phyloP scores from a whole-genome alignment of 1,140 invertebrate genomes.

The Anoplophora glabripennis region DNA sequence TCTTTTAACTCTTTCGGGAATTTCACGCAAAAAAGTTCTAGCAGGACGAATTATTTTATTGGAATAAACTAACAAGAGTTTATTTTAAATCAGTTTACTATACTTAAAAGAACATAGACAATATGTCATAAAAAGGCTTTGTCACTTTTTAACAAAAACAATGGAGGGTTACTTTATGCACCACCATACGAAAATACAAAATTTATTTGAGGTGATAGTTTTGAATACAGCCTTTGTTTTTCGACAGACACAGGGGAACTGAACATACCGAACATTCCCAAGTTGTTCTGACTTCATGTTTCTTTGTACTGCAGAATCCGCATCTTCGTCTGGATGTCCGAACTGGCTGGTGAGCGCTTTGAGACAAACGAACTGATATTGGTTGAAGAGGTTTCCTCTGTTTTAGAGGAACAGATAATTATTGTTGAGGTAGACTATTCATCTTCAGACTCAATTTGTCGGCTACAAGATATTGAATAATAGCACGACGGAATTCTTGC shows the following conservation, averaged over 20 bases:
- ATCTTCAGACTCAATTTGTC: slow-evolving; percentile 4
- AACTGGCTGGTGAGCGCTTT: background rate
- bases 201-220: slow-evolving; percentile 2
- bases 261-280: slow-evolving; percentile 8
- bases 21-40: too few relatives aligned
- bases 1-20: too few relatives aligned
- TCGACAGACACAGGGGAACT: background rate
- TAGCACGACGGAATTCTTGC: slow-evolving; percentile 3
- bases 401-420: too few relatives aligned
- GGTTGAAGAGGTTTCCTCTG: background rate
- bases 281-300: slow-evolving; percentile 8
- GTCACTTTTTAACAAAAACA: too few relatives aligned
- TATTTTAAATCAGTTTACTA: too few relatives aligned
- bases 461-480: slow-evolving; percentile 10
- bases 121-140: too few relatives aligned
- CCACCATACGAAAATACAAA: background rate
- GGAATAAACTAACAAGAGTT: too few relatives aligned
- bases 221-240: slow-evolving; percentile 1
- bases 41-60: too few relatives aligned
- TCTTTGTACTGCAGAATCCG: background rate
- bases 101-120: too few relatives aligned
- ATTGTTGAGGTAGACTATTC: slow-evolving; percentile 1
- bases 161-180: too few relatives aligned
- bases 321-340: slow-evolving; percentile 8
- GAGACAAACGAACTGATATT: background rate